These are phyloP conservation scores for Sebastes steindachneri DNA, from an alignment of 2,797 vertebrate genomes.

Conservation along the genomic window DNA sequence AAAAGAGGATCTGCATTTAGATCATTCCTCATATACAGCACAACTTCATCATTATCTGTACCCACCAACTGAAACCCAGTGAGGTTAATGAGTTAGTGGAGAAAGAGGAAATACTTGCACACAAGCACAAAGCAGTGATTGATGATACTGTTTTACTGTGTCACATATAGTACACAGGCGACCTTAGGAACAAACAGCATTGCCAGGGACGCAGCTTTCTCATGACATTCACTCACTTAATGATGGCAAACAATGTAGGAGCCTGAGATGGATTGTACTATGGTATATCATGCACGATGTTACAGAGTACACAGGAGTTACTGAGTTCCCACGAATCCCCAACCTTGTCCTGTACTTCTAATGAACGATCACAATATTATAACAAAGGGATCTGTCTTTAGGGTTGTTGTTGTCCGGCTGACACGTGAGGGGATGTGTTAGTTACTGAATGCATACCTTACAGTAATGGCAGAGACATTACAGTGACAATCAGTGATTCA, in stretches of 20 bases:
- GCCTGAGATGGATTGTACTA: conserved; percentile 65
- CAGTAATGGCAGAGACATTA: conserved; percentile 1
- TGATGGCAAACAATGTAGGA: conserved; percentile 65
- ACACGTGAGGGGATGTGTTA: conserved; percentile 21
- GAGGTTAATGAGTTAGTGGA: conserved; percentile 81
- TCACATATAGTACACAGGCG: conserved; percentile 46
- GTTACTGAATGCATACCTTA: conserved; percentile 1
- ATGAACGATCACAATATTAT: conserved; percentile 18
- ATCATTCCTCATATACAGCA: neutral
- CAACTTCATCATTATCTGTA: conserved; percentile 28
- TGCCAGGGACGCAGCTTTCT: conserved; percentile 47
- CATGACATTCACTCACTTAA: conserved; percentile 65
- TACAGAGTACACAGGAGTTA: conserved; percentile 11
- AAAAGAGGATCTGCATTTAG: conserved; percentile 7
- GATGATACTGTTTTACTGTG: conserved; percentile 66
- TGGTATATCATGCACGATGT: conserved; percentile 46
- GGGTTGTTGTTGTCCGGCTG: neutral
- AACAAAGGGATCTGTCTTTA: neutral
- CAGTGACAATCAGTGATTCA: conserved; percentile 24
- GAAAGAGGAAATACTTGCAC: conserved; percentile 80
- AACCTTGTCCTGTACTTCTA: neutral
- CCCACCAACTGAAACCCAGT: conserved; percentile 33
- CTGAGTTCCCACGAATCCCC: conserved; percentile 58
- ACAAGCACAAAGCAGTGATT: conserved; percentile 66
- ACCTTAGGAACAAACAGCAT: conserved; percentile 54